These are phyloP conservation scores for Euplagia quadripunctaria DNA, from an alignment of 2,888 invertebrate species.

Conservation along the genomic window DNA sequence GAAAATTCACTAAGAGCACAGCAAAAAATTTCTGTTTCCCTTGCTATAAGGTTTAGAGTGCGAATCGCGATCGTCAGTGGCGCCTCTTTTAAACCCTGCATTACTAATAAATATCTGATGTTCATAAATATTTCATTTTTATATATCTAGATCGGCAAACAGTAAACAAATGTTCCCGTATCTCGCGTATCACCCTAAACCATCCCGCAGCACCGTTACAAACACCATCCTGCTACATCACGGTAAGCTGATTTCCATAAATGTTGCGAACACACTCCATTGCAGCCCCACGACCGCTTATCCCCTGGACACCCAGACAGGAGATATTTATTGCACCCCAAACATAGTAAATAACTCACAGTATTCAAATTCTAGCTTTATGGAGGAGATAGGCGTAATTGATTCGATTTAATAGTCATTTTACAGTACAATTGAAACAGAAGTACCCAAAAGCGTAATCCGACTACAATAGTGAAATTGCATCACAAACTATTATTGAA, in stretches of 20 bases:
- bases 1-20: no score
- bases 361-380: slow-evolving; percentile 25
- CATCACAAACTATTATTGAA: not conserved
- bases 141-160: not conserved
- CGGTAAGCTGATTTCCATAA: slow-evolving; percentile 62
- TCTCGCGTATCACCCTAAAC: not conserved
- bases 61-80: no score
- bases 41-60: no score
- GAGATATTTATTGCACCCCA: slow-evolving; percentile 62
- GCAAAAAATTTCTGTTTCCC: no score
- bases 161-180: not conserved
- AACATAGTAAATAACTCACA: slow-evolving; percentile 30
- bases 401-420: slow-evolving; percentile 44
- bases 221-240: slow-evolving; percentile 14
- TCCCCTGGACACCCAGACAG: slow-evolving; percentile 52
- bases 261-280: slow-evolving; percentile 30
- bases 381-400: slow-evolving; percentile 30
- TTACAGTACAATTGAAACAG: slow-evolving; percentile 27
- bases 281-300: slow-evolving; percentile 61
- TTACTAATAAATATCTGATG: not conserved
- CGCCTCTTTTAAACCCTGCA: not conserved
- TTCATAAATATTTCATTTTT: not conserved
- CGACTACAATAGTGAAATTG: not conserved
- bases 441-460: slow-evolving; percentile 22
- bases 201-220: not conserved